Percentiles rank a stretch among this genome's conserved stretches.
These are phyloP conservation scores for Adineta ricciae DNA, from an alignment of 2,888 invertebrate species.

Conservation along the genomic window DNA sequence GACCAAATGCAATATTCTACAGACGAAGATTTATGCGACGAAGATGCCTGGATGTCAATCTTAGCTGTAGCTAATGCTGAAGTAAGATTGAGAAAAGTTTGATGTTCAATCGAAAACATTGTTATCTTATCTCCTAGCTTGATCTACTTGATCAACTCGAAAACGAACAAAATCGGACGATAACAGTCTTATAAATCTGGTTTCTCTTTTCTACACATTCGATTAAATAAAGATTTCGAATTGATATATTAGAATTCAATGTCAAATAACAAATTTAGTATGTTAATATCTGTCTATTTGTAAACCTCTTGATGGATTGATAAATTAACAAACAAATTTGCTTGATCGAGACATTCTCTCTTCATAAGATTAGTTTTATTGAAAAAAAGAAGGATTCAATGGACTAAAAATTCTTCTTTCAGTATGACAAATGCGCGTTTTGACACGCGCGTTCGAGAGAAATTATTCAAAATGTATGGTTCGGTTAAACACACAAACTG, in stretches of 20 bases:
- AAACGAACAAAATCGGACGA: background rate
- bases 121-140: background rate
- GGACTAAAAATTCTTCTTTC: background rate
- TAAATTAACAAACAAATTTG: too few relatives aligned
- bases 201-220: too few relatives aligned
- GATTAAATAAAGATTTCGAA: too few relatives aligned
- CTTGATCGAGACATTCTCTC: background rate
- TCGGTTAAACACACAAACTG: constrained; percentile 15
- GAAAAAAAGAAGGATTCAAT: background rate
- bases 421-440: background rate
- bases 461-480: constrained; percentile 15
- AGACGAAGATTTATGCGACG: background rate
- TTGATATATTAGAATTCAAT: too few relatives aligned
- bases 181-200: background rate
- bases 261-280: too few relatives aligned
- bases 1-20: background rate
- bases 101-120: too few relatives aligned
- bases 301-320: too few relatives aligned
- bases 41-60: background rate
- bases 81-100: too few relatives aligned
- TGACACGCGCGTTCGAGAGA: constrained; percentile 6
- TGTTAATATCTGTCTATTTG: too few relatives aligned
- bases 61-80: background rate
- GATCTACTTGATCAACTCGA: background rate
- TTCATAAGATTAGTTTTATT: background rate